These are phyloP conservation scores for Rhynchomys soricoides DNA, from an alignment of 2,113 vertebrate species.

Conservation along the genomic window DNA sequence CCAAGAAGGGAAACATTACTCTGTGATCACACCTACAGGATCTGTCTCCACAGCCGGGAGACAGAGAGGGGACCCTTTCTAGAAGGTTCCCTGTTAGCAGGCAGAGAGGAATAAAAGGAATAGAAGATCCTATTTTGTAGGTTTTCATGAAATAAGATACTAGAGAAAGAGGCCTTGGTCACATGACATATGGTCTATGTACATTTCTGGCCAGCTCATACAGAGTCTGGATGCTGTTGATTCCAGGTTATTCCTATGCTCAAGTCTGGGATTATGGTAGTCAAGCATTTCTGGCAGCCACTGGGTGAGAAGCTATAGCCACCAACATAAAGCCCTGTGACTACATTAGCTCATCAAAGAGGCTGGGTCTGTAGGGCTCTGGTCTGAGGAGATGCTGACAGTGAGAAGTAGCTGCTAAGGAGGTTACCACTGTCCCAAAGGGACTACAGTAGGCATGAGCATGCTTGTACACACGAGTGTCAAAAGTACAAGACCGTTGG, in stretches of 20 bases:
- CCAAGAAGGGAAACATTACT: no score
- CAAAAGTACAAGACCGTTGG: no score
- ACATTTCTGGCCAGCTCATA: neutral
- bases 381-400: neutral
- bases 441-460: no score
- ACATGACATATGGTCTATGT: neutral
- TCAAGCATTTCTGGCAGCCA: neutral
- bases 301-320: no score
- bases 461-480: neutral
- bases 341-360: no score
- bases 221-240: neutral
- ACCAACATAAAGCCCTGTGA: neutral
- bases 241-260: no score
- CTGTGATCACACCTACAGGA: no score
- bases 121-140: neutral
- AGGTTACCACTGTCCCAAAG: neutral
- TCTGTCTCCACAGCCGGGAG: neutral
- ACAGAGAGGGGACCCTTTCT: neutral
- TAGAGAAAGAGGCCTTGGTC: neutral
- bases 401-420: no score
- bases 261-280: no score
- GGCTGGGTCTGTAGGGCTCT: no score
- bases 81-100: neutral
- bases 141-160: neutral
- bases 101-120: neutral